Evolutionary conservation across 2,797 vertebrate genomes (phyloP), one percentile per base, ranked within the genome.

Genomic region (Vespertilio murinus): DNA sequence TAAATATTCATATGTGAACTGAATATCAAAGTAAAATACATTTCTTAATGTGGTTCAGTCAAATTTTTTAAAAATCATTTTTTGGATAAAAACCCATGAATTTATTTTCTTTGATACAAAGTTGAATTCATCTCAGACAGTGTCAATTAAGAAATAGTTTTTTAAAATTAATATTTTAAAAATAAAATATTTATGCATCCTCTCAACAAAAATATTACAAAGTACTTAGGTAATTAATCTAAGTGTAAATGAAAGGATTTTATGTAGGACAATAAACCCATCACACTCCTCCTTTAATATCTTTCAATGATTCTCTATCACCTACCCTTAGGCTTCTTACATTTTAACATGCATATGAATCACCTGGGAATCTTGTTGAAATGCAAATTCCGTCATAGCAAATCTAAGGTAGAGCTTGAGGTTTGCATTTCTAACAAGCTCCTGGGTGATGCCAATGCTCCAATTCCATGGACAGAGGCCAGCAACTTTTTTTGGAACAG

Each of bases 1-100:
- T 93, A 88, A 93, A 94, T 80, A 65, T 74, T 90, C 54, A 9
- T 74, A 11, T 38, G 23, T 85, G 17, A 65, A 23, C 25, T 90
- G 8, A 28, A 73, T 59, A 94, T 40, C 42, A 81, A 28, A 91
- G 20, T 80, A 69, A 89, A 74, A 91, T 42, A 18, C 10, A 30
- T 54, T 79, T 73, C 45, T 88, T 90, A 78, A 16, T 85, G 2
- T 77, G 64, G 9, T 64, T 78, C 16, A 54, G 33, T 64, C 8
- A 88, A 91, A 91, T 49, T 59, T 88, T 87, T 25, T 20, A 85
- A 93, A 13, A n/a, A n/a, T 59, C 22, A 65, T 4, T 49, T 9
- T 85, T 13, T 16, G 16, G 42, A 75, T 64, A 42, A 86, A 79
- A 82, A 28, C 20, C 28, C 45, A 52, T 42, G 16, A 61, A n/a